Evolutionary conservation across 2,888 invertebrate species (phyloP), one percentile per base, ranked within the genome.

Genomic region (Rhogogaster chlorosoma): DNA sequence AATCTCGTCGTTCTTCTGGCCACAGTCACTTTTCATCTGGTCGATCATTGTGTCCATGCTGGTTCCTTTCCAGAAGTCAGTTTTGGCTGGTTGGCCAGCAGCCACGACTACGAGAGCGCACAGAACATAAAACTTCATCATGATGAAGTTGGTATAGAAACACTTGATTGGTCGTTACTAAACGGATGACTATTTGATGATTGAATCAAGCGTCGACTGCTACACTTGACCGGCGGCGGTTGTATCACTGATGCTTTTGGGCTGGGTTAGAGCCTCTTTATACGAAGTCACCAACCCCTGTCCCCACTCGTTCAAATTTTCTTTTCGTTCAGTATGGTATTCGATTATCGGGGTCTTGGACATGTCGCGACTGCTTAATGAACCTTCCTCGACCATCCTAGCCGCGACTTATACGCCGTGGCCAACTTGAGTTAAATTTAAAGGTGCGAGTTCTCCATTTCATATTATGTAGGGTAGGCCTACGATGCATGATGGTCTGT

Each of bases 11-110:
- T 96, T 96, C 89, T 96, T 96, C 89, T 96, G 96, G 64, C 95
- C 95, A 93, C 97, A 98, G 91, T 96, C 96, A 84, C 95, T 95
- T 91, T 96, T 95, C 95, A 97, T 97, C 93, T 97, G 97, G 90
- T 96, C 96, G 77, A 97, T 96, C 94, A 96, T 95, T 84, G 95
- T 94, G 90, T 97, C 96, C 95, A 97, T 95, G 89, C 96, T 95
- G 22, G 96, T 96, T 86, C 95, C 96, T 90, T 96, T 96, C 96
- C 96, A 96, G 93, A 96, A 96, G 80, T 95, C 95, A 86, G 95
- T 94, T 90, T 96, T 95, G 71, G 95, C 95, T 32, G 96, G 95
- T 90, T 95, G 96, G 45, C 95, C 95, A 86, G 94, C 94, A 85
- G 95, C 95, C 88, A 95, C 93, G 88, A 95, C 95, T 87, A 96